phyloP scores from a whole-genome alignment of 2,888 invertebrate genomes.

The Nebria salina region DNA sequence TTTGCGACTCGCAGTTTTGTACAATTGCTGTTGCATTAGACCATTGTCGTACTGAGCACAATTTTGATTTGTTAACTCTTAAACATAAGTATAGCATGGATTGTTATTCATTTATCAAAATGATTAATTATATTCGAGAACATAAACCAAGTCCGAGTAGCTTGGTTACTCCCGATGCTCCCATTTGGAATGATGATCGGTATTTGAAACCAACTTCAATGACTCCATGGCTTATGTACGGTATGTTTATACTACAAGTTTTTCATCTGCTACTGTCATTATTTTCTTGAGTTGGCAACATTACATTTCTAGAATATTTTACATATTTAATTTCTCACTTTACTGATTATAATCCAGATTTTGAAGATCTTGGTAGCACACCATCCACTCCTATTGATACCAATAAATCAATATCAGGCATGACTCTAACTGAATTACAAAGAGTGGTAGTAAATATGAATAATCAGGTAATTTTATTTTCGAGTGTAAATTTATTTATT shows the following conservation, averaged over 20 bases:
- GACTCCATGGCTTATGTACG: slow-evolving; percentile 87
- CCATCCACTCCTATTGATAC: slow-evolving; percentile 62
- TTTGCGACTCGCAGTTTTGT: slow-evolving; percentile 72
- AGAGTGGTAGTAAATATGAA: slow-evolving; percentile 60
- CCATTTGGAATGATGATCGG: slow-evolving; percentile 78
- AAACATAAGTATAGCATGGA: slow-evolving; percentile 80
- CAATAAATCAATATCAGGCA: slow-evolving; percentile 61
- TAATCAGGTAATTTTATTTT: slow-evolving; percentile 55
- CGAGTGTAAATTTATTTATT: not conserved
- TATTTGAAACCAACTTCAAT: slow-evolving; percentile 81
- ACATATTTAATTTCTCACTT: slow-evolving; percentile 20
- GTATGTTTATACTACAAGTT: slow-evolving; percentile 60
- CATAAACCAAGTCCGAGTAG: slow-evolving; percentile 69
- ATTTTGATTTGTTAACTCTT: slow-evolving; percentile 72
- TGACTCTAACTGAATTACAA: slow-evolving; percentile 60
- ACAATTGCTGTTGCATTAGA: slow-evolving; percentile 72
- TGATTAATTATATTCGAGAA: slow-evolving; percentile 82
- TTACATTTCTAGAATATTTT: not conserved
- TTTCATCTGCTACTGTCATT: too few relatives aligned
- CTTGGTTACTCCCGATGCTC: slow-evolving; percentile 64
- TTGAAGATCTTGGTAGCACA: slow-evolving; percentile 64
- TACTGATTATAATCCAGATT: slow-evolving; percentile 57
- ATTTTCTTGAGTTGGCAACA: not conserved
- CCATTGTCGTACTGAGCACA: slow-evolving; percentile 74
- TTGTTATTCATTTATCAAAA: slow-evolving; percentile 81